A percentile compares a stretch with the other conserved stretches of the same genome.
Conservation (phyloP, 2,797 vertebrate species). For the Corythornis leucogaster region DNA sequence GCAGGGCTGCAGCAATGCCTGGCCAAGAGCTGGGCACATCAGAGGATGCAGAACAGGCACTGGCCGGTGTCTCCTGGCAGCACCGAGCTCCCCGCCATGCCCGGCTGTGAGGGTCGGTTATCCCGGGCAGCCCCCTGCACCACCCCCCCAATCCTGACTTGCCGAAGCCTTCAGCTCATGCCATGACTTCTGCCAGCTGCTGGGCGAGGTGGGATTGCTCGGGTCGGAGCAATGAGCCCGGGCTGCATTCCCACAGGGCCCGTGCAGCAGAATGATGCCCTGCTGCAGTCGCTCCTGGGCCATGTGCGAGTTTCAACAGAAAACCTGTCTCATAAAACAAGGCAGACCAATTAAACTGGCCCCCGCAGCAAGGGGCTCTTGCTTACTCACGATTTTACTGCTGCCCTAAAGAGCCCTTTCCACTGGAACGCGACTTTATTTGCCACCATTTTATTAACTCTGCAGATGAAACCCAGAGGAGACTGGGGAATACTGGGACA, state of each 20-base stretch:
- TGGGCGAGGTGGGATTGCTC: not conserved
- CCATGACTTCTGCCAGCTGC: not conserved
- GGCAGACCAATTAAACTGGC: slow-evolving; percentile 68
- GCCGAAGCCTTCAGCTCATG: not conserved
- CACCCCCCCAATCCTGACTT: not conserved
- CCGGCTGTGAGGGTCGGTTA: not conserved
- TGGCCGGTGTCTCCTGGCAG: accelerated
- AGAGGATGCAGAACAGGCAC: not conserved
- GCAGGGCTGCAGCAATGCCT: not conserved
- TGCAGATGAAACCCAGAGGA: slow-evolving; percentile 59
- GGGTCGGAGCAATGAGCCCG: slow-evolving; percentile 46
- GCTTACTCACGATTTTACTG: slow-evolving; percentile 61
- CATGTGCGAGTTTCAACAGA: slow-evolving; percentile 66
- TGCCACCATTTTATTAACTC: slow-evolving; percentile 70
- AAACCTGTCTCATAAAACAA: slow-evolving; percentile 72
- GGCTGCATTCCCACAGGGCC: not conserved
- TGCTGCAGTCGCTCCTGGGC: slow-evolving; percentile 53
- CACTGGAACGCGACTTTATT: slow-evolving; percentile 53
- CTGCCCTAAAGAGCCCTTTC: slow-evolving; percentile 69
- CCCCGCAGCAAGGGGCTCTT: slow-evolving; percentile 62
- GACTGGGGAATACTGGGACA: slow-evolving; percentile 43
- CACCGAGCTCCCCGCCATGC: not conserved
- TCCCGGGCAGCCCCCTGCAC: not conserved
- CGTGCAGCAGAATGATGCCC: slow-evolving; percentile 47
- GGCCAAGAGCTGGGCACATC: not conserved